Evolutionary conservation across 2,888 invertebrate genomes (phyloP).

Genomic region (Epirrhoe tristata): DNA sequence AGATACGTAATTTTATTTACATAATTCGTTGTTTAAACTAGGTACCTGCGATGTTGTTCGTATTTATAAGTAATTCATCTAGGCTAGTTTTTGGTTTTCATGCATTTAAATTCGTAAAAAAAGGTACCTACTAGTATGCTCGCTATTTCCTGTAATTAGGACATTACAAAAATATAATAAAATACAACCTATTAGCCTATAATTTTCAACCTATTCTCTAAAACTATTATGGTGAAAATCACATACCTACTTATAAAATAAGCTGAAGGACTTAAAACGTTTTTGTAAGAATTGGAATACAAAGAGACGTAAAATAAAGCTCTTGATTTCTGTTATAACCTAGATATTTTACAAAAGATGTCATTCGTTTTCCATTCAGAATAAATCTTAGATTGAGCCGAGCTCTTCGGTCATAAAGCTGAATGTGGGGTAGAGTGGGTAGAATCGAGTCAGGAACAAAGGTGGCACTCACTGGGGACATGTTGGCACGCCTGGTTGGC

Average conservation of each 20-base stretch:
- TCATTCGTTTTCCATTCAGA: slow-evolving; percentile 38
- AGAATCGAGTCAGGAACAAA: slow-evolving; percentile 47
- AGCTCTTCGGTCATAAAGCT: slow-evolving; percentile 38
- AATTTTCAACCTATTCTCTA: too few species aligned
- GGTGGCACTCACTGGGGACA: slow-evolving; percentile 46
- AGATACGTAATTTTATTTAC: slow-evolving; percentile 17
- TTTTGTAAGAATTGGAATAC: not conserved
- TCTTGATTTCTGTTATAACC: slow-evolving; percentile 27
- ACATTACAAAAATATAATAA: too few species aligned
- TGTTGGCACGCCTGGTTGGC: slow-evolving; percentile 50
- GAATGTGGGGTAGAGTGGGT: slow-evolving; percentile 38
- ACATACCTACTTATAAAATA: too few species aligned
- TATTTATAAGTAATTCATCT: too few species aligned
- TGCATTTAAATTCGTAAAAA: too few species aligned
- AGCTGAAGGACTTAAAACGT: too few species aligned
- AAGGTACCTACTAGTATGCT: too few species aligned
- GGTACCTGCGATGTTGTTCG: too few species aligned
- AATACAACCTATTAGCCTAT: too few species aligned
- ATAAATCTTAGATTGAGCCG: slow-evolving; percentile 39
- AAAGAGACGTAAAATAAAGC: slow-evolving; percentile 14
- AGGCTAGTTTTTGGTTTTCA: too few species aligned
- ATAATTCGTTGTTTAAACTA: slow-evolving; percentile 3
- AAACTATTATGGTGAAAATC: too few species aligned
- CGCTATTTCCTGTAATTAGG: too few species aligned
- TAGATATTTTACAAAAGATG: slow-evolving; percentile 22